Evolutionary conservation across 2,113 vertebrate genomes (phyloP).

Genomic region (Hirundichthys speculiger): DNA sequence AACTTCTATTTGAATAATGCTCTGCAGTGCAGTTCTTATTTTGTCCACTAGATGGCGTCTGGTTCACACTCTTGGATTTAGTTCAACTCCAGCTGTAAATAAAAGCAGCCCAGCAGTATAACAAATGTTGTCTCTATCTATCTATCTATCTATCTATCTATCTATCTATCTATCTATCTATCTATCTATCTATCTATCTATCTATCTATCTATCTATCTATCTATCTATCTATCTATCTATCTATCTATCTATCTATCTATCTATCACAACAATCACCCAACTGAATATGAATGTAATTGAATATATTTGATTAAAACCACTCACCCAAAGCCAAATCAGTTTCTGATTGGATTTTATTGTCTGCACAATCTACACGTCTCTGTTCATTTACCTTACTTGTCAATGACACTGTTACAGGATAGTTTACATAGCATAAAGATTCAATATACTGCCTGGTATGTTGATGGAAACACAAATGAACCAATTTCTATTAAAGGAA

Average conservation of each 20-base stretch:
- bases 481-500: neutral
- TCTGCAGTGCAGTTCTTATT: neutral
- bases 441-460: constrained; percentile 15
- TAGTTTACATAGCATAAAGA: constrained; percentile 39
- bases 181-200: no score
- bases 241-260: no score
- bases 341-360: constrained; percentile 31
- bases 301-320: constrained; percentile 38
- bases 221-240: no score
- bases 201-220: no score
- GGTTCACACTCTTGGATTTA: neutral
- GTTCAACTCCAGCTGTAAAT: constrained; percentile 1
- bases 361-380: constrained; percentile 18
- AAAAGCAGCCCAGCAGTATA: neutral
- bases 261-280: constrained; percentile 13
- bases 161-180: no score
- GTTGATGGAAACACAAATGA: constrained; percentile 19
- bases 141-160: no score
- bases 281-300: constrained; percentile 22
- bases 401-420: constrained; percentile 17
- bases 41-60: constrained; percentile 45
- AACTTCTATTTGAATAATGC: no score
- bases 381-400: constrained; percentile 31
- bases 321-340: constrained; percentile 25
- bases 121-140: no score